Evolutionary conservation across 2,888 invertebrate species (phyloP), one percentile per base, ranked within the genome.

Genomic region (Clitarchus hookeri): DNA sequence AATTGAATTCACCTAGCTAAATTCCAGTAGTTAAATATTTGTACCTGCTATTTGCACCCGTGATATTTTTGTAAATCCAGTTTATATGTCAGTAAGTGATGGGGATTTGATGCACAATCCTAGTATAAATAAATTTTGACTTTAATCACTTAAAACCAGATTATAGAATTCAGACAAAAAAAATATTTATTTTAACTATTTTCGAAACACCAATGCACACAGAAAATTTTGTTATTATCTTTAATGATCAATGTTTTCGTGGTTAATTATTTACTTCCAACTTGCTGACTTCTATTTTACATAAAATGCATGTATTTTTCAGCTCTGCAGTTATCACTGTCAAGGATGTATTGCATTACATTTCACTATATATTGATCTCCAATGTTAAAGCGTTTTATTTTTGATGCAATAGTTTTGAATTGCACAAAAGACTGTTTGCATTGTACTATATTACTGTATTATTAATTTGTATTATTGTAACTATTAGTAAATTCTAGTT

Each of bases 401-500:
- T 36, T 65, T 65, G 8, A 65, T 65, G 65, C 65, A 65, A 65
- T 65, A 65, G 65, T 65, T 65, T 65, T 65, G 2, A 65, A 23
- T 65, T 65, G 65, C 65, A 65, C 65, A n/a, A n/a, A 65, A 65
- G 65, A 65, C 65, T 65, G 65, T 65, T 48, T 48, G n/a, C 65
- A 11, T 65, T 65, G 8, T 65, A n/a, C n/a, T n/a, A 6, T 65
- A 65, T 65, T 65, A 65, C 65, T 65, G 65, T 23, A 65, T 65
- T 19, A 65, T 65, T 65, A 65, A 19, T 65, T 65, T 65, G 65
- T 65, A n/a, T 11, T 19, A 53, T 0, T 53, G 53, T 53, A 65
- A 65, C 19, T n/a, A 65, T n/a, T n/a, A 65, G 12, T 16, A 65
- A n/a, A n/a, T 65, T 19, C n/a, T 65, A 65, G 65, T 65, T 65